phyloP scores from a whole-genome alignment of 2,113 vertebrate genomes.

The Oplegnathus fasciatus region DNA sequence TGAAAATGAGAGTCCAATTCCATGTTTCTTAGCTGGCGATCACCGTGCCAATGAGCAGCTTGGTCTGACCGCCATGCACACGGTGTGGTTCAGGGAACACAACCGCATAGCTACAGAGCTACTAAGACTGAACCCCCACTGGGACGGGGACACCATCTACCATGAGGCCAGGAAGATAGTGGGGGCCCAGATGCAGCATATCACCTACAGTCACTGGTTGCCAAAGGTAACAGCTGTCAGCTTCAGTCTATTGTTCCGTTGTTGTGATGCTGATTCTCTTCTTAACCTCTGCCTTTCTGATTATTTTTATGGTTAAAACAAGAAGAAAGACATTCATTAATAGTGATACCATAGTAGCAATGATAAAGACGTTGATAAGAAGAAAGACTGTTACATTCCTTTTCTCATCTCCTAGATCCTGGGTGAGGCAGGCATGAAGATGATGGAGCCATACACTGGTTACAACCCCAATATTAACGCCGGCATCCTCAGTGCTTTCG shows the following conservation, averaged over 20 bases:
- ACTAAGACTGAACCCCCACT: slow-evolving; percentile 94
- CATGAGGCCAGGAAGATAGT: slow-evolving; percentile 97
- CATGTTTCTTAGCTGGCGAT: slow-evolving; percentile 97
- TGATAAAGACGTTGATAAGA: neutral
- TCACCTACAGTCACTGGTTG: slow-evolving; percentile 97
- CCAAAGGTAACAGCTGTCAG: slow-evolving; percentile 85
- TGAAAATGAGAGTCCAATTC: slow-evolving; percentile 97
- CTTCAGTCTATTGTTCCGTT: neutral
- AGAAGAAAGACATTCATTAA: neutral
- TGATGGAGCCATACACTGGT: slow-evolving; percentile 90
- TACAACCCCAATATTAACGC: slow-evolving; percentile 94
- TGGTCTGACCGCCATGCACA: slow-evolving; percentile 97
- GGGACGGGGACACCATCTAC: slow-evolving; percentile 98
- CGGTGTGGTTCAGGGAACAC: slow-evolving; percentile 96
- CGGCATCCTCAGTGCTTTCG: slow-evolving; percentile 94
- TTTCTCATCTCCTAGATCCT: slow-evolving; percentile 83
- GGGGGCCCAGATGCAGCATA: slow-evolving; percentile 97
- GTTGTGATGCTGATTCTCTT: neutral
- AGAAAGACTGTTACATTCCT: neutral
- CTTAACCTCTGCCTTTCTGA: neutral
- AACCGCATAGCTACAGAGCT: slow-evolving; percentile 94
- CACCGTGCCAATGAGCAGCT: slow-evolving; percentile 97
- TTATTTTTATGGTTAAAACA: neutral
- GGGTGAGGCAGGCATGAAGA: slow-evolving; percentile 92
- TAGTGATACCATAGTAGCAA: neutral